A percentile compares a stretch with the other conserved stretches of the same genome.
phyloP scores from a whole-genome alignment of 2,113 vertebrate species.

The Pyxicephalus adspersus region DNA sequence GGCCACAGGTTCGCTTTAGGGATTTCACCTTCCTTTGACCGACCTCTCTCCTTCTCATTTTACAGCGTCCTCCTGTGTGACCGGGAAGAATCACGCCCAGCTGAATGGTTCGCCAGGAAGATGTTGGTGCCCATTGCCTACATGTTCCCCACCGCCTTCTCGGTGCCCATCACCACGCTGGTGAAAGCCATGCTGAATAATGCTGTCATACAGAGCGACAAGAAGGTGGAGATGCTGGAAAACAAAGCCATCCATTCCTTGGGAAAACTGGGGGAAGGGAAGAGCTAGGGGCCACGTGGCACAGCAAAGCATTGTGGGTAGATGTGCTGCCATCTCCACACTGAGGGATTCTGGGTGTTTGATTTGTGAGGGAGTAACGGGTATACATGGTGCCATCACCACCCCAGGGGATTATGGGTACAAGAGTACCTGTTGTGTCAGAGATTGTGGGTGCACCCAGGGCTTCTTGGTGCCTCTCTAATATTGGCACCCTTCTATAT shows the following conservation, averaged over 20 bases:
- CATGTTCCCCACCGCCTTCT: conserved; percentile 65
- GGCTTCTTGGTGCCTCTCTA: too few species aligned
- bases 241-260: conserved; percentile 73
- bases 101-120: conserved; percentile 75
- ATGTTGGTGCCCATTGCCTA: conserved; percentile 57
- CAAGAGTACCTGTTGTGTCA: too few species aligned
- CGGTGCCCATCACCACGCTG: conserved; percentile 69
- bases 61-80: conserved; percentile 76
- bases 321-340: too few species aligned
- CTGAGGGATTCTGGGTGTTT: too few species aligned
- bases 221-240: conserved; percentile 73
- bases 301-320: background rate
- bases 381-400: too few species aligned
- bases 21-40: too few species aligned
- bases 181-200: conserved; percentile 73
- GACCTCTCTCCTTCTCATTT: background rate
- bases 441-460: too few species aligned
- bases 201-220: conserved; percentile 65
- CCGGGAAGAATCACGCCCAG: conserved; percentile 70
- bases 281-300: background rate
- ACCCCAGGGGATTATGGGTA: too few species aligned
- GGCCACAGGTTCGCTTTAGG: too few species aligned
- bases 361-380: too few species aligned
- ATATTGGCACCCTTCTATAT: too few species aligned
- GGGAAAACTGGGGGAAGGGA: conserved; percentile 61